Base-by-base conservation (phyloP, 53 echinoderm and acorn worm genomes). In the Pentamera pediparva region DNA sequence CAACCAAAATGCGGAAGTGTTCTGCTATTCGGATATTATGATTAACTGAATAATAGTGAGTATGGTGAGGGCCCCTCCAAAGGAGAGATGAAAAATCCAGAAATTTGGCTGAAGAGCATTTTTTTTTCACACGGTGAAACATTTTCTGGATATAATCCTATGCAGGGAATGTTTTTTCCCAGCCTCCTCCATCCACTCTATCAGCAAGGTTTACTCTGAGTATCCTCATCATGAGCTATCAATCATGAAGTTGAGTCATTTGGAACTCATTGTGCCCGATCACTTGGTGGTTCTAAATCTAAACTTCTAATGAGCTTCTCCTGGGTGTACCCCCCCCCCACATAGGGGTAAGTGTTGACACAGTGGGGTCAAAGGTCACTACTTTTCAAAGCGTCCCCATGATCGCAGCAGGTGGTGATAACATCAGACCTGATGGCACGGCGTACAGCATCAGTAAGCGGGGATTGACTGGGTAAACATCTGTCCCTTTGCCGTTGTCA, bases 371-470 rank as follows among this genome's bases (percentile, higher is more conserved):
- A 64, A 39, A 64, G 64, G 64, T 64, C 37, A 24, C 2, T 20
- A 37, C 19, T 37, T 37, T 19, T 64, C 38, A 38, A 35, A 22
- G 38, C 6, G 38, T 13, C 38, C 64, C 19, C 21, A 40, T 64
- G 39, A 64, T 64, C 39, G 64, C 39, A 40, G 37, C 64, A 64
- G 38, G 64, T 64, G 64, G 36, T 64, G 64, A 64, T 64, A 64
- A 64, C 37, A 64, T 64, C 64, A 64, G 11, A 15, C 24, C 27
- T 6, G 15, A 53, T 53, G 53, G n/a, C 24, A 10, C n/a, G n/a
- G n/a, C n/a, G n/a, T n/a, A n/a, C n/a, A n/a, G n/a, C n/a, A n/a
- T n/a, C n/a, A n/a, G n/a, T n/a, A n/a, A n/a, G n/a, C n/a, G n/a
- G n/a, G n/a, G n/a, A n/a, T n/a, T n/a, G n/a, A n/a, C n/a, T n/a